A percentile compares a stretch with the other conserved stretches of the same genome.
phyloP scores from a whole-genome alignment of 2,113 vertebrate genomes.

The Gallinago paraguaiae region DNA sequence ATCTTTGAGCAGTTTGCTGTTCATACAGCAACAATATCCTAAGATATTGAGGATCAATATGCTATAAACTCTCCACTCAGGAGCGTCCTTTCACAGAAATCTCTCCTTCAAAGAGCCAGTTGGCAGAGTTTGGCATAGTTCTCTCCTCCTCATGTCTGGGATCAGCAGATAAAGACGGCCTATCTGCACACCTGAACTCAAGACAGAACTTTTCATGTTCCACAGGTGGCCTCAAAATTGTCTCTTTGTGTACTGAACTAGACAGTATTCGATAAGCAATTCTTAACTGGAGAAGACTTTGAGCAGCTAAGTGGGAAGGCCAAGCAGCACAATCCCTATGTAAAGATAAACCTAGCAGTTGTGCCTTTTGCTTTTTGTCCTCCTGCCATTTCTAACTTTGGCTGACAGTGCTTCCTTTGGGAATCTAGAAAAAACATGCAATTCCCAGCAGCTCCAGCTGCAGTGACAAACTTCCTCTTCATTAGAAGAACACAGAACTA shows the following conservation, averaged over 20 bases:
- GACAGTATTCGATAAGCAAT: neutral
- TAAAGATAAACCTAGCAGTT: neutral
- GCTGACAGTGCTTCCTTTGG: constrained; percentile 47
- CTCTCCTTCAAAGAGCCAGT: neutral
- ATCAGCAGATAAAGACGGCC: neutral
- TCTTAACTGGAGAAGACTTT: neutral
- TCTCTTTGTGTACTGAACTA: neutral
- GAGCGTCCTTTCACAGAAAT: neutral
- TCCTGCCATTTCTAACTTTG: constrained; percentile 41
- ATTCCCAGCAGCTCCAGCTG: constrained; percentile 53
- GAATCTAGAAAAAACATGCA: constrained; percentile 30
- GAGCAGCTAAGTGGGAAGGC: neutral
- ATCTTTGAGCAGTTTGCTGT: neutral
- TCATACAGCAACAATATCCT: neutral
- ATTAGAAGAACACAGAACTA: neutral
- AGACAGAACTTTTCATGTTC: neutral
- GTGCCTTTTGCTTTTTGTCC: constrained; percentile 30
- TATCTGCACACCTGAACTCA: neutral
- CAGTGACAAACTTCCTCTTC: constrained; percentile 14
- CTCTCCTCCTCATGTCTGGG: neutral
- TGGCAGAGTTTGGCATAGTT: neutral
- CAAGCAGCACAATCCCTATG: neutral
- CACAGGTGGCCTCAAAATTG: neutral
- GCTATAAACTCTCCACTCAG: neutral
- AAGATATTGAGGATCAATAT: neutral